Evolutionary conservation across 2,888 invertebrate genomes (phyloP).

Genomic region (Marasmarcha lunaedactyla): DNA sequence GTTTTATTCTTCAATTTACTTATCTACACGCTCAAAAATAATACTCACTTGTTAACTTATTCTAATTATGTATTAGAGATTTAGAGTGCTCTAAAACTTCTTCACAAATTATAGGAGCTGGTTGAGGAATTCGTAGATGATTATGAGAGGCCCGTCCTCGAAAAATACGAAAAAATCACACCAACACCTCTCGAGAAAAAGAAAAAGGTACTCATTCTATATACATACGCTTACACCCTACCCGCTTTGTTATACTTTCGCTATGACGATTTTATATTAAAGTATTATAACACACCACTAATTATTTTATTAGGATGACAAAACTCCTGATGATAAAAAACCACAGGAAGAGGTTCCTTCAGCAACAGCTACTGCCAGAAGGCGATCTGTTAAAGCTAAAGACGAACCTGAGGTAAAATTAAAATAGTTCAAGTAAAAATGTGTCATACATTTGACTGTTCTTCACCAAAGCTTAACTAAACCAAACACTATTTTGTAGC

Average conservation of each 20-base stretch:
- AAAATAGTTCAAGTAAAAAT: conserved; percentile 1
- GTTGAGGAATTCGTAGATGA: conserved; percentile 72
- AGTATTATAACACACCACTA: conserved; percentile 6
- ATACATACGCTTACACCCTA: too few species aligned
- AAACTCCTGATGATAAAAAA: conserved; percentile 22
- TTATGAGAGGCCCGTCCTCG: conserved; percentile 81
- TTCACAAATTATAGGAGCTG: conserved; percentile 31
- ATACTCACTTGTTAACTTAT: too few species aligned
- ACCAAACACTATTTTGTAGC: conserved; percentile 26
- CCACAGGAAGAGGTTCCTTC: conserved; percentile 43
- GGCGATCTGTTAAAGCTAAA: conserved; percentile 56
- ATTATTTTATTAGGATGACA: conserved; percentile 21
- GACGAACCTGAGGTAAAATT: conserved; percentile 48
- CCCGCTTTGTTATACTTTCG: conserved; percentile 8
- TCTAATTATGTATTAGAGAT: too few species aligned
- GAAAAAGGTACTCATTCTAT: conserved; percentile 53
- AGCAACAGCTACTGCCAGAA: conserved; percentile 45
- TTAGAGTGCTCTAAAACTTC: too few species aligned
- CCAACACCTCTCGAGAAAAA: conserved; percentile 62
- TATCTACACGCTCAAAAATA: too few species aligned
- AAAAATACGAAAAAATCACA: conserved; percentile 75
- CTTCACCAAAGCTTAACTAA: too few species aligned
- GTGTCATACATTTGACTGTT: too few species aligned
- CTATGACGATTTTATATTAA: conserved; percentile 2
- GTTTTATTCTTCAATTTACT: too few species aligned